Conservation (phyloP, 2,888 invertebrate genomes). For the Sclerodermus sp. region DNA sequence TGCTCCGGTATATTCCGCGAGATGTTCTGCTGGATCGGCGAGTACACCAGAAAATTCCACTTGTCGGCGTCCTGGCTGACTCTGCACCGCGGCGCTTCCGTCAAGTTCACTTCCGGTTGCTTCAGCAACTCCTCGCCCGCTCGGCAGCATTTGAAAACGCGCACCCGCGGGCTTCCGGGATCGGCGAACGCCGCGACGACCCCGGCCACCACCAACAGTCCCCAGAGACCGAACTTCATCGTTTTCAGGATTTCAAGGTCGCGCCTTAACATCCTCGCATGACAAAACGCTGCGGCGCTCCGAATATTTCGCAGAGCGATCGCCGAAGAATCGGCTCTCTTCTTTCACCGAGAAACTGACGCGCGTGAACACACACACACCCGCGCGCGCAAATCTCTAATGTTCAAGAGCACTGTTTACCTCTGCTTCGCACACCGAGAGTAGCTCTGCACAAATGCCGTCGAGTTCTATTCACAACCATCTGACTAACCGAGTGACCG, state of each 20-base stretch:
- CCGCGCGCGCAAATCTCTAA: too few relatives aligned
- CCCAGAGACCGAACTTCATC: not conserved
- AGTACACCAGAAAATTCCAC: slow-evolving; percentile 57
- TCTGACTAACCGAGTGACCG: too few relatives aligned
- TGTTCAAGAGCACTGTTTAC: too few relatives aligned
- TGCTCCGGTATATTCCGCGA: slow-evolving; percentile 59
- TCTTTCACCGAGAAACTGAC: too few relatives aligned
- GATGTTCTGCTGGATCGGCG: slow-evolving; percentile 58
- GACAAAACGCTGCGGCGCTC: too few relatives aligned
- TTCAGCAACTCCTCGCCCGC: slow-evolving; percentile 59
- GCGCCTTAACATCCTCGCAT: too few relatives aligned
- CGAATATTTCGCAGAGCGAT: too few relatives aligned
- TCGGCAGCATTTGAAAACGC: slow-evolving; percentile 63
- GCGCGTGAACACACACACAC: too few relatives aligned
- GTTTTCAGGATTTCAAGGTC: not conserved
- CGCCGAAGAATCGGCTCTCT: too few relatives aligned
- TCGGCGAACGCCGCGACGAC: slow-evolving; percentile 15
- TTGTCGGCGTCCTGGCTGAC: slow-evolving; percentile 33
- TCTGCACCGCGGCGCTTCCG: slow-evolving; percentile 36
- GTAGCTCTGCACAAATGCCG: too few relatives aligned
- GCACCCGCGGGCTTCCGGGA: slow-evolving; percentile 36
- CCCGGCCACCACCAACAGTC: slow-evolving; percentile 11
- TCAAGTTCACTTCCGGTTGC: slow-evolving; percentile 37
- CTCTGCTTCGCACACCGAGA: too few relatives aligned
- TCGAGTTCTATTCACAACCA: too few relatives aligned